These are phyloP conservation scores for Acronicta alni DNA, from an alignment of 2,888 invertebrate genomes.

Conservation along the genomic window DNA sequence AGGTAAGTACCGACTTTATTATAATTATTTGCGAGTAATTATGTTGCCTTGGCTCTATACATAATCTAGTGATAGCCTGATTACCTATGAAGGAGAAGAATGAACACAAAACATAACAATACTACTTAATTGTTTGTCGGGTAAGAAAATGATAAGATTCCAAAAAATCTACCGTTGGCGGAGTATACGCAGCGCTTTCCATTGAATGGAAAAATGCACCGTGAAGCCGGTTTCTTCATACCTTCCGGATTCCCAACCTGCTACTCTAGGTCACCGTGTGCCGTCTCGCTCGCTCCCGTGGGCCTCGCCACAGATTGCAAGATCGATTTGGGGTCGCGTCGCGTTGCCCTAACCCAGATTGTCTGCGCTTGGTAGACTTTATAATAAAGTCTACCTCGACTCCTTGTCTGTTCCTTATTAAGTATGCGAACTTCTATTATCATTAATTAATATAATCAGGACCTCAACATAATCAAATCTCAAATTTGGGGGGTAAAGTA, in stretches of 20 bases:
- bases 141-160: conserved; percentile 65
- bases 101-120: not conserved
- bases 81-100: not conserved
- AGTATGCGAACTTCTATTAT: conserved; percentile 40
- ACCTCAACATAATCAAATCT: conserved; percentile 3
- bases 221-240: conserved; percentile 85
- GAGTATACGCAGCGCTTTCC: conserved; percentile 84
- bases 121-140: conserved; percentile 3
- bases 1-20: too few species aligned
- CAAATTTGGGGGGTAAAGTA: not conserved
- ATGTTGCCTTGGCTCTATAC: too few species aligned
- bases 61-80: not conserved
- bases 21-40: too few species aligned
- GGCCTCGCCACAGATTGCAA: conserved; percentile 73
- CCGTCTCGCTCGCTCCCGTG: conserved; percentile 77
- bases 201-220: conserved; percentile 88
- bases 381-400: conserved; percentile 65
- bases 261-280: conserved; percentile 84
- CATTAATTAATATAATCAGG: conserved; percentile 20
- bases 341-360: conserved; percentile 88
- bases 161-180: conserved; percentile 68
- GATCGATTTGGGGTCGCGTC: conserved; percentile 86
- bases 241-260: conserved; percentile 89
- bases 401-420: conserved; percentile 43
- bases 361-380: conserved; percentile 77